These are phyloP conservation scores for Andrena chrysosceles DNA, from an alignment of 2,888 invertebrate genomes.

Conservation along the genomic window DNA sequence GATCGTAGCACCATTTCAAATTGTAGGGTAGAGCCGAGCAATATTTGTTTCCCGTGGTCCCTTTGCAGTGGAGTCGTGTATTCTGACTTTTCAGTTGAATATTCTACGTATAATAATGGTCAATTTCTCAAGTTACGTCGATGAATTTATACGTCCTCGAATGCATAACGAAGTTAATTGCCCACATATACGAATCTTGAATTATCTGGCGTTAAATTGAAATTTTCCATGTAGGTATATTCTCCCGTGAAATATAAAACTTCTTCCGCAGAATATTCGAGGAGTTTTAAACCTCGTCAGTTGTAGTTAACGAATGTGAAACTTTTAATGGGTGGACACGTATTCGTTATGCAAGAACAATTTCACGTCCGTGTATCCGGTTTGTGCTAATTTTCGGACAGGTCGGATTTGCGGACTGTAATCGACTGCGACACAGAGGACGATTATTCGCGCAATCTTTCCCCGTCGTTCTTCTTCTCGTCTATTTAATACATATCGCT, in stretches of 20 bases:
- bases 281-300: not conserved
- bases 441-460: conserved; percentile 46
- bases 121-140: too few relatives aligned
- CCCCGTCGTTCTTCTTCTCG: not conserved
- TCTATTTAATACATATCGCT: conserved; percentile 10
- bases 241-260: too few relatives aligned
- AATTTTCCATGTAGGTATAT: too few relatives aligned
- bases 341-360: not conserved
- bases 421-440: conserved; percentile 42
- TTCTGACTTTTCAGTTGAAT: too few relatives aligned
- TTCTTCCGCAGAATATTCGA: too few relatives aligned
- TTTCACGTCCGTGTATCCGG: conserved; percentile 2
- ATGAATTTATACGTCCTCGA: too few relatives aligned
- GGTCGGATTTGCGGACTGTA: conserved; percentile 7
- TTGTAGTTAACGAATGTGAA: conserved; percentile 10
- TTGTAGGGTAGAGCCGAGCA: not conserved
- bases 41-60: not conserved
- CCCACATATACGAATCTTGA: too few relatives aligned
- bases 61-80: too few relatives aligned
- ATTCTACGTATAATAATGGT: too few relatives aligned
- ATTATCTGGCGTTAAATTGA: too few relatives aligned
- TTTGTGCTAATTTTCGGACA: conserved; percentile 4
- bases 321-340: conserved; percentile 9
- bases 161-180: too few relatives aligned
- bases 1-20: not conserved